Percentiles rank a stretch among this genome's conserved stretches.
Conservation (phyloP, 2,797 vertebrate genomes). For the Dicrostonyx torquatus region DNA sequence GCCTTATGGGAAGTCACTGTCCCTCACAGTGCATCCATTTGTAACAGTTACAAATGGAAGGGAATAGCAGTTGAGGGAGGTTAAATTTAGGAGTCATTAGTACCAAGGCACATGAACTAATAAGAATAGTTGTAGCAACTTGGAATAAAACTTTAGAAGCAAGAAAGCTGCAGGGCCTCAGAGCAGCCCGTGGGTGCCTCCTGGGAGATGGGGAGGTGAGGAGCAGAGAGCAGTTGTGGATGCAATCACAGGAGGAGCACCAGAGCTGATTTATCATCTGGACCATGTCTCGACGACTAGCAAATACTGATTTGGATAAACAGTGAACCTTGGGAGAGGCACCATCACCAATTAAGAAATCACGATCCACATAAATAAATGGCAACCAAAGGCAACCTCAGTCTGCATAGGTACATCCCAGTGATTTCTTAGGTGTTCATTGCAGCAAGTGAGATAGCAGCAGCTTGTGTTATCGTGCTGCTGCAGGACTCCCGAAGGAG, state of each 20-base stretch:
- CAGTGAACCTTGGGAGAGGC: conserved; percentile 72
- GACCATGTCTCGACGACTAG: conserved; percentile 40
- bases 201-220: conserved; percentile 53
- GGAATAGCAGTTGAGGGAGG: not conserved
- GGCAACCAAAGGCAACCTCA: conserved; percentile 60
- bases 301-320: conserved; percentile 77
- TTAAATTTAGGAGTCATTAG: conserved; percentile 52
- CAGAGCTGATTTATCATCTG: conserved; percentile 45
- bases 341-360: conserved; percentile 77
- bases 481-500: not conserved
- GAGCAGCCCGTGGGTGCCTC: conserved; percentile 52
- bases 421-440: not conserved
- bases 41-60: not conserved
- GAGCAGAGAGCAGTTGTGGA: conserved; percentile 54
- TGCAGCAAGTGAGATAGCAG: not conserved
- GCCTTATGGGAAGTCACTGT: not conserved
- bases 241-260: conserved; percentile 43
- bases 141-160: conserved; percentile 47
- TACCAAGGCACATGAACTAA: not conserved
- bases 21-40: not conserved
- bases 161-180: conserved; percentile 36
- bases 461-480: not conserved
- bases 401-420: conserved; percentile 64
- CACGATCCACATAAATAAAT: conserved; percentile 74
- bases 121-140: conserved; percentile 46